A percentile compares a stretch with the other conserved stretches of the same genome.
Evolutionary conservation across 2,888 invertebrate genomes (phyloP).

Genomic region (Metacarcinus magister): DNA sequence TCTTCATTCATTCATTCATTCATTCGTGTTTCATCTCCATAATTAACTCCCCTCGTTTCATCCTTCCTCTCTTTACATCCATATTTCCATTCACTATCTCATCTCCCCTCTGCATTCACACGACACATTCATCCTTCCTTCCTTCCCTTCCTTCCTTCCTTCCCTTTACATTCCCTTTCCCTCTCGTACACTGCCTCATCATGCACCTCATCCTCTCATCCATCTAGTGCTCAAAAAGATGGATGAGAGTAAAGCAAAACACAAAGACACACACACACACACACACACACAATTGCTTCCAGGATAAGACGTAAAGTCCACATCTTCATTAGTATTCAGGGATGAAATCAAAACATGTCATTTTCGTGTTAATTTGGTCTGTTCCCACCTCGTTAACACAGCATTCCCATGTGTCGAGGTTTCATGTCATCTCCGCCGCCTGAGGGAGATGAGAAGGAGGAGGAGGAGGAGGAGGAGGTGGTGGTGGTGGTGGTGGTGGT

Average conservation of each 20-base stretch:
- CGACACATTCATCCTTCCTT: not conserved
- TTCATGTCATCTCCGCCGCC: too few relatives aligned
- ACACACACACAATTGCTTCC: too few relatives aligned
- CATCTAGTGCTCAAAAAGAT: too few relatives aligned
- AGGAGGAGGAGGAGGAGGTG: not conserved
- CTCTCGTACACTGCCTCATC: not conserved
- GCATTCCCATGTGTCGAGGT: too few relatives aligned
- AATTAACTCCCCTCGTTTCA: not conserved
- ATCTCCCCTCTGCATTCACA: too few relatives aligned
- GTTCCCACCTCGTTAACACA: too few relatives aligned
- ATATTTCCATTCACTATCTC: too few relatives aligned
- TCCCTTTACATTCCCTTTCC: not conserved
- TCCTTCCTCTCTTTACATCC: not conserved
- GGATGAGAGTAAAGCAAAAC: too few relatives aligned
- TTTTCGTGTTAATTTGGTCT: not conserved
- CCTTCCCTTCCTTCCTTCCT: not conserved
- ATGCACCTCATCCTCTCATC: not conserved
- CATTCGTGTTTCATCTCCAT: not conserved
- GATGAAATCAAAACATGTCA: not conserved
- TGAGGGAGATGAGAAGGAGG: not conserved
- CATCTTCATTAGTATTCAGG: not conserved
- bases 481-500: not conserved
- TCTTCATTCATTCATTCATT: not conserved
- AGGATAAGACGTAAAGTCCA: not conserved
- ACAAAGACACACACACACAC: too few relatives aligned